phyloP scores from a whole-genome alignment of 1,140 invertebrate species.

The Lysiphlebus fabarum region DNA sequence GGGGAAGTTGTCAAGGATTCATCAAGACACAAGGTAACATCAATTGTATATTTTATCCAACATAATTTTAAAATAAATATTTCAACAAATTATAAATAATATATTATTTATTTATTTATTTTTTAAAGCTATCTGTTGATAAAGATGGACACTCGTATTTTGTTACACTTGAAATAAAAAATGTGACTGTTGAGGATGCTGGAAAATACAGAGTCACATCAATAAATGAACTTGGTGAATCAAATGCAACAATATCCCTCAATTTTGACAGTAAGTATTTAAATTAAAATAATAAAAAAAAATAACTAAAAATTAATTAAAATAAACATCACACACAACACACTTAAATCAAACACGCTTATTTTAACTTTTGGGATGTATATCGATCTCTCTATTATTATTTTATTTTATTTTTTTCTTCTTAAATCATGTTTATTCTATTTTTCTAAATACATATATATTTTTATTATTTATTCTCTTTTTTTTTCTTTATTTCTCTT shows the following conservation, averaged over 20 bases:
- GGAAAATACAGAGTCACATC: slow-evolving; percentile 95
- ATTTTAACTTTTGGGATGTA: slow-evolving; percentile 44
- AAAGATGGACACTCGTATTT: slow-evolving; percentile 92
- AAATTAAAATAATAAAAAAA: too few species aligned
- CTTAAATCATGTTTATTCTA: not conserved
- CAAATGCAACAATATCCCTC: slow-evolving; percentile 91
- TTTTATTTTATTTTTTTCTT: slow-evolving; percentile 23
- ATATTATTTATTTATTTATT: slow-evolving; percentile 4
- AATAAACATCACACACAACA: not conserved
- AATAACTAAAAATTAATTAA: slow-evolving; percentile 11
- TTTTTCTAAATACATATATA: not conserved
- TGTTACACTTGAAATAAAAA: slow-evolving; percentile 86
- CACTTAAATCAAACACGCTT: slow-evolving; percentile 4
- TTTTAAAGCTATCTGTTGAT: slow-evolving; percentile 73
- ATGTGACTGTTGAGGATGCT: slow-evolving; percentile 94
- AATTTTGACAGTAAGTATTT: slow-evolving; percentile 94
- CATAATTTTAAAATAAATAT: slow-evolving; percentile 14
- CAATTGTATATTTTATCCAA: not conserved
- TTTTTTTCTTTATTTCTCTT: slow-evolving; percentile 8
- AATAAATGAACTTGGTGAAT: slow-evolving; percentile 94
- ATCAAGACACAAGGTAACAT: slow-evolving; percentile 75
- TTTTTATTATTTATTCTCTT: slow-evolving; percentile 19
- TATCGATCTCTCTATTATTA: slow-evolving; percentile 40
- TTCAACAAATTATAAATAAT: slow-evolving; percentile 9
- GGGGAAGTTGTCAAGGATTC: slow-evolving; percentile 72